Percentiles rank a stretch among this genome's conserved stretches.
Conservation (phyloP, 2,113 vertebrate species). For the Pelobates fuscus region DNA sequence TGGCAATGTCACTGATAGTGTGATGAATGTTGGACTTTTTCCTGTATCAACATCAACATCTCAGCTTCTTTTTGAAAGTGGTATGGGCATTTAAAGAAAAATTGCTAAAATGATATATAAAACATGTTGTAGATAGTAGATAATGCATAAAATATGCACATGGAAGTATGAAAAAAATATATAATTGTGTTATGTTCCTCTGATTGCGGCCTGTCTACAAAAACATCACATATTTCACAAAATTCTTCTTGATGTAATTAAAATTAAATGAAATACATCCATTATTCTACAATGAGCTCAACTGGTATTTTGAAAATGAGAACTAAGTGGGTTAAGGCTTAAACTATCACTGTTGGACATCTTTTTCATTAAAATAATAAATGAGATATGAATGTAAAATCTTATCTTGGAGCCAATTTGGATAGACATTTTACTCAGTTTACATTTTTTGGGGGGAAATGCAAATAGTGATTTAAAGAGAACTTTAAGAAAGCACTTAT, state of each 20-base stretch:
- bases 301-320: conserved; percentile 1
- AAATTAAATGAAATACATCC: neutral
- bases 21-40: neutral
- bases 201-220: neutral
- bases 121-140: too few relatives aligned
- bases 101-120: too few relatives aligned
- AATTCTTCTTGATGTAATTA: neutral
- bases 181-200: neutral
- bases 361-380: neutral
- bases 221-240: neutral
- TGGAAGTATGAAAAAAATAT: neutral
- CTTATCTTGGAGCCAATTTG: neutral
- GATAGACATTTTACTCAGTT: too few relatives aligned
- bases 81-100: too few relatives aligned
- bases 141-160: too few relatives aligned
- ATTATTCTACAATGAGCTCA: neutral
- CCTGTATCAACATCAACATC: neutral
- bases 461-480: too few relatives aligned
- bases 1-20: neutral
- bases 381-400: neutral
- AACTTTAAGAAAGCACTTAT: too few relatives aligned
- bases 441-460: too few relatives aligned
- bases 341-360: neutral
- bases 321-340: neutral
- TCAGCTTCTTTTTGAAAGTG: neutral